These are phyloP conservation scores for Ennomos fuscantarius DNA, from an alignment of 2,888 invertebrate genomes.

Conservation along the genomic window DNA sequence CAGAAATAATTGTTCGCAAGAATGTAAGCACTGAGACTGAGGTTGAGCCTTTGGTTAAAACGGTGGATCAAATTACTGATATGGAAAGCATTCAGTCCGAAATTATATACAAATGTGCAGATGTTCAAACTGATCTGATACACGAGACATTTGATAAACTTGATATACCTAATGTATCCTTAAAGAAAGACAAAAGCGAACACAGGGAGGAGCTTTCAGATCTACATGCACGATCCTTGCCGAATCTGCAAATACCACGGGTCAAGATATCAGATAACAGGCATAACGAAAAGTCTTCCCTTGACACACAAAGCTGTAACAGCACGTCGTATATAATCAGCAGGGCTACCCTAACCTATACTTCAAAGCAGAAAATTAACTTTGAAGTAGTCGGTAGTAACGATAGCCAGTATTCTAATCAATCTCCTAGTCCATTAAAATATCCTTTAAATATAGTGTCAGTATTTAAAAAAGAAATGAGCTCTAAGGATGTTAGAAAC, in stretches of 20 bases:
- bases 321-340: conserved; percentile 68
- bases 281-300: conserved; percentile 41
- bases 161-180: conserved; percentile 74
- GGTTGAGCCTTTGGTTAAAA: conserved; percentile 51
- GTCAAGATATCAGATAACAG: conserved; percentile 48
- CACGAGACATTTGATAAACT: conserved; percentile 67
- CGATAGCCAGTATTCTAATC: conserved; percentile 50
- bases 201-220: conserved; percentile 55
- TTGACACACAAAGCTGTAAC: conserved; percentile 51
- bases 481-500: conserved; percentile 36
- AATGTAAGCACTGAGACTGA: conserved; percentile 55
- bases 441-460: conserved; percentile 75
- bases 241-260: conserved; percentile 56
- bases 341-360: conserved; percentile 72
- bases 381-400: conserved; percentile 67
- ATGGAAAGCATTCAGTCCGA: conserved; percentile 48
- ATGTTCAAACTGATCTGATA: conserved; percentile 50
- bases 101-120: conserved; percentile 42
- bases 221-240: conserved; percentile 55
- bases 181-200: conserved; percentile 65
- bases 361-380: conserved; percentile 72
- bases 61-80: conserved; percentile 54
- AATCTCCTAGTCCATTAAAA: conserved; percentile 57
- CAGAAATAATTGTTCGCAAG: conserved; percentile 43
- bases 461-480: conserved; percentile 66